A percentile compares a stretch with the other conserved stretches of the same genome.
These are phyloP conservation scores for Steromphala cineraria DNA, from an alignment of 2,888 invertebrate species.

Conservation along the genomic window DNA sequence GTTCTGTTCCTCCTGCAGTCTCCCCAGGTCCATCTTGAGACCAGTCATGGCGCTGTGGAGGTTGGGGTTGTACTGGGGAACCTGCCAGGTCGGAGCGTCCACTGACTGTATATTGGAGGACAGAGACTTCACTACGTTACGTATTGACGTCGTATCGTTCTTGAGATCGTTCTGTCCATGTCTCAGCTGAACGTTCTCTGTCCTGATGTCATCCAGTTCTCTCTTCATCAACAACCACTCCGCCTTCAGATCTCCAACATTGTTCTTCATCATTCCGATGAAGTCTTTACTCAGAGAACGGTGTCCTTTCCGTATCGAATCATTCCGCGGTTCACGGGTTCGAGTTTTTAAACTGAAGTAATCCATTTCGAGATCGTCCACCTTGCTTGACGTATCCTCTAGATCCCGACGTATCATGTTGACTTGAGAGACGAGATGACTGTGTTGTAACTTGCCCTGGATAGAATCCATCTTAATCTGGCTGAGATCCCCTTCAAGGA, in stretches of 20 bases:
- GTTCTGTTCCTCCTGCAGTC: slow-evolving; percentile 32
- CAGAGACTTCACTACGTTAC: slow-evolving; percentile 15
- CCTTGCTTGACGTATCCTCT: slow-evolving; percentile 21
- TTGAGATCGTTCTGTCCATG: slow-evolving; percentile 39
- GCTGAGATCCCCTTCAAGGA: slow-evolving; percentile 45
- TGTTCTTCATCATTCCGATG: slow-evolving; percentile 50
- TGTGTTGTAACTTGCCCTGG: slow-evolving; percentile 31
- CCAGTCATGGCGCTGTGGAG: slow-evolving; percentile 12
- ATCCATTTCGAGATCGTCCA: slow-evolving; percentile 40
- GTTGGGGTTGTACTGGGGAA: not conserved
- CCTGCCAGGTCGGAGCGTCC: slow-evolving; percentile 18
- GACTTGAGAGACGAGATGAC: slow-evolving; percentile 22
- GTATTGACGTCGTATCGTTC: slow-evolving; percentile 46
- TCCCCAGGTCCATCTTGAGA: slow-evolving; percentile 21
- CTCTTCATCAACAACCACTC: slow-evolving; percentile 73
- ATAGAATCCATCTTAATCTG: slow-evolving; percentile 43
- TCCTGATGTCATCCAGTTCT: slow-evolving; percentile 62
- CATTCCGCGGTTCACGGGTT: slow-evolving; percentile 21
- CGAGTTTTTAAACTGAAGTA: slow-evolving; percentile 32
- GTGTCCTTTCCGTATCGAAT: not conserved
- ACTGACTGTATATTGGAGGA: slow-evolving; percentile 12
- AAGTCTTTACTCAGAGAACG: not conserved
- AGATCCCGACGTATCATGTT: slow-evolving; percentile 28
- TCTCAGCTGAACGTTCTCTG: slow-evolving; percentile 46
- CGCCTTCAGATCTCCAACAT: slow-evolving; percentile 70